Base-by-base conservation (phyloP, 2,888 invertebrate genomes). In the Diarsia rubi region DNA sequence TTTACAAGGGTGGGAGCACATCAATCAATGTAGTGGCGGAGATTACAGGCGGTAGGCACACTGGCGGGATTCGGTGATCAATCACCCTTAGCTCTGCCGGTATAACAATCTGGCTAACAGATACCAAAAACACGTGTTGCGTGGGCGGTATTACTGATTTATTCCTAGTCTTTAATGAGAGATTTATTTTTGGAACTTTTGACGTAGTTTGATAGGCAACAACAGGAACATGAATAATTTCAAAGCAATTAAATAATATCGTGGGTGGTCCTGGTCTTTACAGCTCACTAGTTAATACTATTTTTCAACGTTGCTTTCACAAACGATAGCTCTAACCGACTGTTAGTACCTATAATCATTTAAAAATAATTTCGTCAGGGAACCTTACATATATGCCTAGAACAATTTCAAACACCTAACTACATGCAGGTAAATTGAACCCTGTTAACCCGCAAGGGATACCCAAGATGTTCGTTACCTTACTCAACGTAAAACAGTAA, bases 21-120 rank as follows among this genome's bases (percentile, higher is more conserved):
- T 83, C 68, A 85, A 83, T 83, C 83, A 79, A 60, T 69, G 77
- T 71, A 82, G 78, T 57, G 49, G 42, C 42, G 67, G 70, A 75
- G 76, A 81, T 87, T 85, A 86, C 68, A 73, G 70, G 75, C 73
- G 64, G 73, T 49, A 81, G 77, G 66, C 81, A 72, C 64, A 74
- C 85, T 69, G 60, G 63, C 69, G 73, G 72, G 73, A 81, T 73
- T 78, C 69, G 59, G 75, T 71, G 72, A 85, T 85, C 86, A 87
- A 85, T 85, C 85, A 87, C 69, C 73, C 68, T 65, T 47, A 65
- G 68, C 72, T 76, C 63, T 67, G 73, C 62, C 54, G 42, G 49
- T 69, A 60, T 70, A 69, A 73, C 69, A 85, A 70, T 77, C 67
- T 82, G 49, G 69, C 54, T 63, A 84, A 73, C 70, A 64, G 31